These are phyloP conservation scores for Bombus consobrinus DNA, from an alignment of 1,140 invertebrate species.

Conservation along the genomic window DNA sequence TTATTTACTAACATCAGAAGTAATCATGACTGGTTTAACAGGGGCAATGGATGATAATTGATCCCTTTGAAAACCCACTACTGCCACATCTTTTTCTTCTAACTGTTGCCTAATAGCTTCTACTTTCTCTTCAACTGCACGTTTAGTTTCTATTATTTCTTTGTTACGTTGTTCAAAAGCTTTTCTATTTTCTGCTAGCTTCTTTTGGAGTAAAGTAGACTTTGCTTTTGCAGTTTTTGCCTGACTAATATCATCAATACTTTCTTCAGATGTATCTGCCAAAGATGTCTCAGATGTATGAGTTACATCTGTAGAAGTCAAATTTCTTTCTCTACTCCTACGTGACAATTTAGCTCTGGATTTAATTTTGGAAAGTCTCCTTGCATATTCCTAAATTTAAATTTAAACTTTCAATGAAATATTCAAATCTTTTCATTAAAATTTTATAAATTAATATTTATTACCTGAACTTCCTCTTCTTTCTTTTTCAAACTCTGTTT, in stretches of 20 bases:
- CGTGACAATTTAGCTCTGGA: conserved; percentile 75
- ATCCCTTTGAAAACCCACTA: conserved; percentile 60
- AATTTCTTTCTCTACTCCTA: conserved; percentile 69
- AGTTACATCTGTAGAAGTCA: conserved; percentile 65
- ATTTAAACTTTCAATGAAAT: conserved; percentile 24
- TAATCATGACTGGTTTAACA: conserved; percentile 70
- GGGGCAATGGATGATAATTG: conserved; percentile 52
- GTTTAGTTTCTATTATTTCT: conserved; percentile 79
- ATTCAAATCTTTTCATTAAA: background rate
- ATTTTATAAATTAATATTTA: conserved; percentile 22
- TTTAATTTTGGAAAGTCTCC: conserved; percentile 79
- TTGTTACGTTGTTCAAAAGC: conserved; percentile 80
- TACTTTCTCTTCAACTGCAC: conserved; percentile 80
- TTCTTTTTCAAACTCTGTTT: conserved; percentile 78
- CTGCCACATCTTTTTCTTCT: conserved; percentile 75
- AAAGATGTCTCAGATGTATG: conserved; percentile 58
- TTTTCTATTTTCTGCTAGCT: conserved; percentile 79
- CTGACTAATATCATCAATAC: conserved; percentile 76
- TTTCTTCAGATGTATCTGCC: conserved; percentile 53
- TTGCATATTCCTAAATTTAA: conserved; percentile 78
- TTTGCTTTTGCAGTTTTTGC: conserved; percentile 79
- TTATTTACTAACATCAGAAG: conserved; percentile 67
- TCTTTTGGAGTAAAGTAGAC: conserved; percentile 79
- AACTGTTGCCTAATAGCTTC: conserved; percentile 79
- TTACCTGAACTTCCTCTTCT: conserved; percentile 79